phyloP scores from a whole-genome alignment of 2,888 invertebrate species.

The Phyllotreta striolata region DNA sequence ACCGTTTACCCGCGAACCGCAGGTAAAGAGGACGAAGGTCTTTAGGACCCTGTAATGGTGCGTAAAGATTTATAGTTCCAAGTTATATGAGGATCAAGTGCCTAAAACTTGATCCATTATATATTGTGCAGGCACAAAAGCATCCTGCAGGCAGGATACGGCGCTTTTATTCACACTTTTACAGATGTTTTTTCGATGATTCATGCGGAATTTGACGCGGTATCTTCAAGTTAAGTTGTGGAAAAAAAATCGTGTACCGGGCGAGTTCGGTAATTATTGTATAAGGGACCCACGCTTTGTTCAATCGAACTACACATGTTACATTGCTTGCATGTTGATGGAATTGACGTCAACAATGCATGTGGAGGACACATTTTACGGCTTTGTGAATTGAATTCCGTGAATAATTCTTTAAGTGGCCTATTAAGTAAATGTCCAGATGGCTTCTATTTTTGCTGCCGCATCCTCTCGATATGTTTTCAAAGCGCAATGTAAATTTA shows the following conservation, averaged over 20 bases:
- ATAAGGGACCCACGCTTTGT: no score
- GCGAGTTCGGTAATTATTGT: no score
- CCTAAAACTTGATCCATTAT: conserved; percentile 41
- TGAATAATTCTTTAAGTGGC: background rate
- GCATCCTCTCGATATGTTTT: no score
- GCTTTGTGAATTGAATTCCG: background rate
- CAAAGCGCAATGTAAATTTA: no score
- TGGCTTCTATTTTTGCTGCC: background rate
- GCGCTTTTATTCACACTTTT: conserved; percentile 22
- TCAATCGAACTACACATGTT: no score
- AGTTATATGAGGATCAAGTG: conserved; percentile 44
- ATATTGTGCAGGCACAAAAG: conserved; percentile 33
- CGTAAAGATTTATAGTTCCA: conserved; percentile 46
- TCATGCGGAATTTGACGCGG: no score
- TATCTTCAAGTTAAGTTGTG: no score
- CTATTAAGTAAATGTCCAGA: conserved; percentile 3
- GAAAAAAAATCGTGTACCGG: no score
- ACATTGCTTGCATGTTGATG: background rate
- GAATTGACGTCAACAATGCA: conserved; percentile 1
- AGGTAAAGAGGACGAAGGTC: conserved; percentile 28
- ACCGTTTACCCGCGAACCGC: conserved; percentile 22
- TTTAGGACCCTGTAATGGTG: conserved; percentile 42
- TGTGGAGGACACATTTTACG: background rate
- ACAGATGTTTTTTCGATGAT: conserved; percentile 21
- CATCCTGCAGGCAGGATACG: conserved; percentile 13